Evolutionary conservation across 2,888 invertebrate genomes (phyloP).

Genomic region (Pheosia gnoma): DNA sequence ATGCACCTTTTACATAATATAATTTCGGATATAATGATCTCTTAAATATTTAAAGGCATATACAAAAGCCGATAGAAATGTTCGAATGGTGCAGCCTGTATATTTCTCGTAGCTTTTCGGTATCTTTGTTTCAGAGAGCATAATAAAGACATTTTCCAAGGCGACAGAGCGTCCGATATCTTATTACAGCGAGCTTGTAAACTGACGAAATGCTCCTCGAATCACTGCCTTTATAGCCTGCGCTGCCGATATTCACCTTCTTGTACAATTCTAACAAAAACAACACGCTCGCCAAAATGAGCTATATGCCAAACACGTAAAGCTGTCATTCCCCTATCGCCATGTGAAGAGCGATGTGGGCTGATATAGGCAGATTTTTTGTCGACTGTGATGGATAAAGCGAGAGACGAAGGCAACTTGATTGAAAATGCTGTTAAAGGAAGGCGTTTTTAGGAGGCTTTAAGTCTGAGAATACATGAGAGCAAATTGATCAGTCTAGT

Average conservation of each 20-base stretch:
- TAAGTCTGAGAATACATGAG: constrained; percentile 12
- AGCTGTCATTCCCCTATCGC: constrained; percentile 32
- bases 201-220: constrained; percentile 69
- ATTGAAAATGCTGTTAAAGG: constrained; percentile 66
- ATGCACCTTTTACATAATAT: constrained; percentile 12
- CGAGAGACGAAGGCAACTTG: constrained; percentile 57
- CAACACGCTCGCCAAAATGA: constrained; percentile 33
- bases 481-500: not conserved
- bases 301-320: constrained; percentile 31
- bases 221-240: constrained; percentile 71
- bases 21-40: not conserved
- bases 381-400: constrained; percentile 68
- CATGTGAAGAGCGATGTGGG: constrained; percentile 38
- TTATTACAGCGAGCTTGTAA: constrained; percentile 74
- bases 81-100: not conserved
- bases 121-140: constrained; percentile 49
- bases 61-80: not conserved
- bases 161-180: constrained; percentile 72
- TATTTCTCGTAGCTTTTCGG: constrained; percentile 8
- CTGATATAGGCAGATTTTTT: constrained; percentile 71
- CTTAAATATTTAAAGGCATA: not conserved
- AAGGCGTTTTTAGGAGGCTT: constrained; percentile 47
- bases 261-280: constrained; percentile 45
- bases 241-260: constrained; percentile 69
- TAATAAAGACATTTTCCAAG: constrained; percentile 70